Conservation (phyloP, 2,113 vertebrate genomes). For the Bubalus kerabau region DNA sequence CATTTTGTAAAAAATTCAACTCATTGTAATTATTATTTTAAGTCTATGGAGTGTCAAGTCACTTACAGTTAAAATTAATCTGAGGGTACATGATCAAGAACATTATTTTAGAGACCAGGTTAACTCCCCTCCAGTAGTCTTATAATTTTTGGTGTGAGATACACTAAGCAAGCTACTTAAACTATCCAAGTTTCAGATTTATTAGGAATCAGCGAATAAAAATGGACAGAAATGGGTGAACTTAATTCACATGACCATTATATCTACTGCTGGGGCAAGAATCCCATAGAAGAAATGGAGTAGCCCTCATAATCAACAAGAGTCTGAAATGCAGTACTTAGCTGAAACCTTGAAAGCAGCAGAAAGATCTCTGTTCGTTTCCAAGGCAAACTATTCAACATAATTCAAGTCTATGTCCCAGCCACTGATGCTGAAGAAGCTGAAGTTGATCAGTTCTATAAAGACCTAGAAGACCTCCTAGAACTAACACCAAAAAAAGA, state of each 20-base stretch:
- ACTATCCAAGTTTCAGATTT: neutral
- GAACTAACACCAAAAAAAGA: neutral
- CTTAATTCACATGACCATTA: neutral
- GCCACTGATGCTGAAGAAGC: neutral
- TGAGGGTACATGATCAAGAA: neutral
- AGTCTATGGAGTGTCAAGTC: neutral
- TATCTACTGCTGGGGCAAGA: neutral
- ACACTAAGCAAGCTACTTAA: neutral
- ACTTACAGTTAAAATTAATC: neutral
- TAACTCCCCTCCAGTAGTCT: neutral
- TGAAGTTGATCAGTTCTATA: neutral
- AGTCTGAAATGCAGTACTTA: neutral
- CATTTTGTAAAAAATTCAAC: neutral
- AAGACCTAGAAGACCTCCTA: neutral
- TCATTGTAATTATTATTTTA: conserved; percentile 19
- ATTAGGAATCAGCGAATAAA: conserved; percentile 4
- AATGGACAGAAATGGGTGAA: neutral
- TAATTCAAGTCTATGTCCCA: neutral
- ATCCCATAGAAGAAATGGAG: neutral
- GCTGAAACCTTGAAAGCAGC: neutral
- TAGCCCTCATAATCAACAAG: neutral
- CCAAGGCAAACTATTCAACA: neutral
- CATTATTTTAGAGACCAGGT: neutral
- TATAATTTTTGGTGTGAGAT: neutral
- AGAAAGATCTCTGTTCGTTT: neutral